Evolutionary conservation across 1,140 invertebrate species (phyloP).

Genomic region (Adelges cooleyi): DNA sequence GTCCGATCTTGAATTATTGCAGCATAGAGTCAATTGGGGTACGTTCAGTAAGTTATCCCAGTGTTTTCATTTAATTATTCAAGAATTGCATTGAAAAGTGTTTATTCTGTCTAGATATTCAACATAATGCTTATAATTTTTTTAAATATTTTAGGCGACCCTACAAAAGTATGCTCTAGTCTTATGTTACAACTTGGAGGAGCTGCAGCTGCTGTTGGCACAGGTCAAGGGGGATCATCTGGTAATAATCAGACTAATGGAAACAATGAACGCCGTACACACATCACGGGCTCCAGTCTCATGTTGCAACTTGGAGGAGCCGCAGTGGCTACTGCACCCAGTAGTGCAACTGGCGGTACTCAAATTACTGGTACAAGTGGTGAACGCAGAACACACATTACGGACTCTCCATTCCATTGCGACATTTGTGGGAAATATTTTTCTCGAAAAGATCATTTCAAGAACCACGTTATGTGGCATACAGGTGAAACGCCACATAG

Average conservation of each 20-base stretch:
- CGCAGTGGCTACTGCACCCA: conserved; percentile 15
- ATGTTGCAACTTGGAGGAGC: conserved; percentile 24
- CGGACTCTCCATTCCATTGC: conserved; percentile 51
- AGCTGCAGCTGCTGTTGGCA: conserved; percentile 22
- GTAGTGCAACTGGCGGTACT: conserved; percentile 13
- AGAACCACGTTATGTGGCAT: conserved; percentile 55
- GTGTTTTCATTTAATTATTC: neutral
- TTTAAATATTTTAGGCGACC: conserved; percentile 16
- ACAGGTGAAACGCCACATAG: conserved; percentile 63
- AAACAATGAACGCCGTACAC: conserved; percentile 28
- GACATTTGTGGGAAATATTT: conserved; percentile 43
- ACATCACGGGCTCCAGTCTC: conserved; percentile 29
- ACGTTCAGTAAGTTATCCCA: conserved; percentile 13
- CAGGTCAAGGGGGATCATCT: conserved; percentile 22
- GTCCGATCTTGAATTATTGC: conserved; percentile 12
- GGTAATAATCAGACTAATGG: conserved; percentile 24
- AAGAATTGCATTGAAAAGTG: neutral
- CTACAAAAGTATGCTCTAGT: conserved; percentile 29
- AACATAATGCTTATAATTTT: neutral
- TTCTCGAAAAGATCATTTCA: conserved; percentile 59
- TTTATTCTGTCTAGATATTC: too few relatives aligned
- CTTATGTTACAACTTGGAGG: conserved; percentile 30
- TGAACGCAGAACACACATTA: conserved; percentile 28
- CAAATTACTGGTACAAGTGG: conserved; percentile 19
- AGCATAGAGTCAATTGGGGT: conserved; percentile 27